Evolutionary conservation across 2,888 invertebrate species (phyloP), one percentile per base, ranked within the genome.

Genomic region (Trilocha varians): DNA sequence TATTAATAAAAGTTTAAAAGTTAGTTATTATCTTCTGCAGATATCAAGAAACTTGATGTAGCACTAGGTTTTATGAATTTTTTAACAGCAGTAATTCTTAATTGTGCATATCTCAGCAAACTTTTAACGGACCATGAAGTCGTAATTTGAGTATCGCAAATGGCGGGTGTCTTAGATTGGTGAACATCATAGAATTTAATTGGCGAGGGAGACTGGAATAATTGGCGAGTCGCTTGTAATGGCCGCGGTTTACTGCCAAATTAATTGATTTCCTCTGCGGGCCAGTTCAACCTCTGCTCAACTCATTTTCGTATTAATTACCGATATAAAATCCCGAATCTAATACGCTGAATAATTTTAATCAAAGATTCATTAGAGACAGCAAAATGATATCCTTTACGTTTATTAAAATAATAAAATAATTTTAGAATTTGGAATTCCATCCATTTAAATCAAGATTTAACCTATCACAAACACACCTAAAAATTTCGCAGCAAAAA

Each of bases 171-270:
- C 79, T 82, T 73, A 77, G 74, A 79, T 76, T 74, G 77, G 78
- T 59, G 78, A 75, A 74, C 74, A 76, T 74, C 78, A 78, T 75
- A 74, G 74, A 78, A 74, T 83, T 84, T 83, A 82, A 83, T 84
- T 82, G 77, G 73, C 59, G 62, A 63, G 75, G 78, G 79, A 68
- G 78, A 67, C 65, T 62, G 69, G 65, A 77, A 79, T 82, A 78
- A 84, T 80, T 80, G 79, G 78, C 73, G 76, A 77, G 62, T 78
- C 71, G 76, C 62, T 71, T 68, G 70, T 73, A 77, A 79, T 69
- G 73, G 72, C 65, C 61, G 56, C 69, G 64, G 63, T 83, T 82
- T 78, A 82, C 69, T 64, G 70, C 63, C 66, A 76, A 78, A 83
- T 83, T 82, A 82, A 82, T 83, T 80, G 78, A 78, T 82, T 74